Evolutionary conservation across 2,113 vertebrate species (phyloP).

Genomic region (Catharus bicknelli): DNA sequence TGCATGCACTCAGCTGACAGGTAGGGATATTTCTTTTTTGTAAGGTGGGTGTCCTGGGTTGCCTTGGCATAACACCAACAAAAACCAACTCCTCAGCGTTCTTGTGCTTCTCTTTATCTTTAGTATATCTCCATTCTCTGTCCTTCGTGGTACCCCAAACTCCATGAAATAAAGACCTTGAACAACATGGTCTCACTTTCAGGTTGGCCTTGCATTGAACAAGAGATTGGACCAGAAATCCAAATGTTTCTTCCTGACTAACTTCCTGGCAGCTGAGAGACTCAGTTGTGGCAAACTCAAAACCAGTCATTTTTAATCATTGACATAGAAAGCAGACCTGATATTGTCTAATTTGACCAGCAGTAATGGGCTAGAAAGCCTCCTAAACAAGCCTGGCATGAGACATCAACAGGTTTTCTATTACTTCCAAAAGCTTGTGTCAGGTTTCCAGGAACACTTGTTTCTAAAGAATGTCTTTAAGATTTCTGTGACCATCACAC

Average conservation of each 20-base stretch:
- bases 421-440: not conserved
- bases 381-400: not conserved
- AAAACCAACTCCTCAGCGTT: not conserved
- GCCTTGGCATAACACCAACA: not conserved
- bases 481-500: not conserved
- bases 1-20: rapidly evolving
- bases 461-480: not conserved
- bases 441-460: not conserved
- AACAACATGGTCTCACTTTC: not conserved
- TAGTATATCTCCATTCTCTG: not conserved
- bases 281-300: not conserved
- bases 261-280: not conserved
- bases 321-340: not conserved
- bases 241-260: not conserved
- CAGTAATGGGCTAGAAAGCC: not conserved
- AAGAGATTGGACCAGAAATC: not conserved
- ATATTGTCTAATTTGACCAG: not conserved
- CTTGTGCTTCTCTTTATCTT: not conserved
- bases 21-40: rapidly evolving
- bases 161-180: not conserved
- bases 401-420: not conserved
- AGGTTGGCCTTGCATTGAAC: not conserved
- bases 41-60: not conserved
- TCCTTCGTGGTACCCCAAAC: not conserved
- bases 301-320: not conserved